Conservation (phyloP, 2,113 vertebrate genomes). For the Macaca nemestrina region DNA sequence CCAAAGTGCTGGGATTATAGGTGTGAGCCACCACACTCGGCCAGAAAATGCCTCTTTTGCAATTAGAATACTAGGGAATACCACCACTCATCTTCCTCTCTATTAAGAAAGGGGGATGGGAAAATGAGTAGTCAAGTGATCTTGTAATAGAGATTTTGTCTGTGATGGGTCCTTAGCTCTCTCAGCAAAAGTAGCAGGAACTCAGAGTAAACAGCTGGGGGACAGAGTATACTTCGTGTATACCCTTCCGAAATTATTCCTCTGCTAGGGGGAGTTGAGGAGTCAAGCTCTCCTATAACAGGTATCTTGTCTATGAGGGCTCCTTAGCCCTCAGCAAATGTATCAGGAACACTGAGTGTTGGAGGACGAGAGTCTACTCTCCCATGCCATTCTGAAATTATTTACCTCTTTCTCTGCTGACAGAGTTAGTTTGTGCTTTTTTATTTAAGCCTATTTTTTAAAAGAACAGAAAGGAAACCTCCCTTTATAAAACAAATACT, state of each 20-base stretch:
- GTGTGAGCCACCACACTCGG: no score
- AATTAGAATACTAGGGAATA: not conserved
- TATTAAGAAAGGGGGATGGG: not conserved
- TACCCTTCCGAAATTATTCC: slow-evolving; percentile 14
- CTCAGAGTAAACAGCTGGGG: not conserved
- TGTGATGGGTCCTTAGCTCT: not conserved
- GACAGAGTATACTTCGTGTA: not conserved
- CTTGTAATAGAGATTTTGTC: not conserved
- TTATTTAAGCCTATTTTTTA: not conserved
- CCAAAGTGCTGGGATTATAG: no score
- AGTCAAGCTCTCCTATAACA: not conserved
- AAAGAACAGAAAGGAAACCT: not conserved
- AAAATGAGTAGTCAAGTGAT: not conserved
- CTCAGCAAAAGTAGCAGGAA: not conserved
- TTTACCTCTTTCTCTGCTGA: slow-evolving; percentile 16
- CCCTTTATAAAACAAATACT: slow-evolving; percentile 27
- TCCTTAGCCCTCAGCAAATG: not conserved
- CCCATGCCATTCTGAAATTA: slow-evolving; percentile 6
- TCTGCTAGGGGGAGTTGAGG: not conserved
- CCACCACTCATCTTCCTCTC: not conserved
- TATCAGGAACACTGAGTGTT: not conserved
- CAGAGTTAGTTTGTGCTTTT: not conserved
- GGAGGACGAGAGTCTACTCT: not conserved
- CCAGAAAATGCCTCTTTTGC: slow-evolving; percentile 7
- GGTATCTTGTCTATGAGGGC: not conserved